Evolutionary conservation across 2,113 vertebrate genomes (phyloP).

Genomic region (Hippolais icterina): DNA sequence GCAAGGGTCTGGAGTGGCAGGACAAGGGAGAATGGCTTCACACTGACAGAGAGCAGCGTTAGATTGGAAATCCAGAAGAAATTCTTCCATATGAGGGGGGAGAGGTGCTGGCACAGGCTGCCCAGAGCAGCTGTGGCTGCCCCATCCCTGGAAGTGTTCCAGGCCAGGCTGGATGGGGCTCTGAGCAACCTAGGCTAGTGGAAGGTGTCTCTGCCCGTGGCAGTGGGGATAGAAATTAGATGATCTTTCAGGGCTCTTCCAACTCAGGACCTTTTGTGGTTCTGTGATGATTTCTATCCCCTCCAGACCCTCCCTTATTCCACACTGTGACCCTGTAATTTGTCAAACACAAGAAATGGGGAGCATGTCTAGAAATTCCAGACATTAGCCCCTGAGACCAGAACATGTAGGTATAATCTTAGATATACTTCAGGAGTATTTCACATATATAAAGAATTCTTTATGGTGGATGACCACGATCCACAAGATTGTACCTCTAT

Average conservation of each 20-base stretch:
- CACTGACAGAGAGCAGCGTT: rapidly evolving
- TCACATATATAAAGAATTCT: neutral
- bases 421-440: neutral
- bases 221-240: too few species aligned
- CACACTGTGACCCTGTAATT: neutral
- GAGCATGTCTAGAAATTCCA: neutral
- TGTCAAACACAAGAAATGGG: neutral
- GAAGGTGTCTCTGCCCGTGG: neutral
- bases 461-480: neutral
- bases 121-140: neutral
- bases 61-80: rapidly evolving
- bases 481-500: neutral
- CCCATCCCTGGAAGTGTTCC: rapidly evolving
- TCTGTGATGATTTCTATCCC: neutral
- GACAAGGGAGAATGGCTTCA: neutral
- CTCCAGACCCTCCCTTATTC: neutral
- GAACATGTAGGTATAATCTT: neutral
- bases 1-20: neutral
- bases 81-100: rapidly evolving
- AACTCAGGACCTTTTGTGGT: neutral
- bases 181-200: rapidly evolving
- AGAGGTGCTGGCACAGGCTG: rapidly evolving
- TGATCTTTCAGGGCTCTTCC: neutral
- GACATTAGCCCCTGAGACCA: neutral
- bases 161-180: neutral